Evolutionary conservation across 2,113 vertebrate genomes (phyloP).

Genomic region (Phalacrocorax aristotelis): DNA sequence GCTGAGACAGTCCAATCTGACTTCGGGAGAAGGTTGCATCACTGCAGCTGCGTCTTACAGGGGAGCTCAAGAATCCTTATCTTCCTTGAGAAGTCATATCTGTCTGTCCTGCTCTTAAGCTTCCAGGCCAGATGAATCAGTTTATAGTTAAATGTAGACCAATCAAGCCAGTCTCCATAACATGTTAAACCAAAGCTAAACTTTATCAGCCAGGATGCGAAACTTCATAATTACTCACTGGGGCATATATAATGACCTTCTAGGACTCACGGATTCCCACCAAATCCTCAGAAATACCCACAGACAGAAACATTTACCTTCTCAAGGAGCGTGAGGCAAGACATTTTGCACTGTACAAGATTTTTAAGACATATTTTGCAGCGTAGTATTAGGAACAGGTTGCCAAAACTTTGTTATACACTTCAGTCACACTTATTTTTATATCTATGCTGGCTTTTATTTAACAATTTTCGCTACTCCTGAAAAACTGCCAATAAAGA

Average conservation of each 20-base stretch:
- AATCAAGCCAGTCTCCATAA: background rate
- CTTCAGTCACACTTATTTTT: background rate
- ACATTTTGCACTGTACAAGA: background rate
- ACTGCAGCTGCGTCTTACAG: background rate
- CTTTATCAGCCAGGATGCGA: background rate
- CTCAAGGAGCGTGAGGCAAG: background rate
- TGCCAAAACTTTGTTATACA: background rate
- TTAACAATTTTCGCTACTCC: background rate
- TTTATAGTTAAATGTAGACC: background rate
- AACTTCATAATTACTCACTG: background rate
- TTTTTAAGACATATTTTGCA: background rate
- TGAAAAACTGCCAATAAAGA: slow-evolving; percentile 44
- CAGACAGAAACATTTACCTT: background rate
- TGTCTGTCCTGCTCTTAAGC: background rate
- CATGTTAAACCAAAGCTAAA: background rate
- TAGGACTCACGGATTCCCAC: background rate
- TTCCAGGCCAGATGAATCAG: background rate
- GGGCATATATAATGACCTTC: background rate
- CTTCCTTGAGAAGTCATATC: background rate
- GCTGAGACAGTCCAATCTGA: background rate
- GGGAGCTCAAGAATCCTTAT: background rate
- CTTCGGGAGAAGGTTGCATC: background rate
- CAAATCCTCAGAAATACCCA: background rate
- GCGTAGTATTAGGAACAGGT: background rate
- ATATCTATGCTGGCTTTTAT: background rate